Evolutionary conservation across 2,888 invertebrate species (phyloP).

Genomic region (Ferrisia virgata): DNA sequence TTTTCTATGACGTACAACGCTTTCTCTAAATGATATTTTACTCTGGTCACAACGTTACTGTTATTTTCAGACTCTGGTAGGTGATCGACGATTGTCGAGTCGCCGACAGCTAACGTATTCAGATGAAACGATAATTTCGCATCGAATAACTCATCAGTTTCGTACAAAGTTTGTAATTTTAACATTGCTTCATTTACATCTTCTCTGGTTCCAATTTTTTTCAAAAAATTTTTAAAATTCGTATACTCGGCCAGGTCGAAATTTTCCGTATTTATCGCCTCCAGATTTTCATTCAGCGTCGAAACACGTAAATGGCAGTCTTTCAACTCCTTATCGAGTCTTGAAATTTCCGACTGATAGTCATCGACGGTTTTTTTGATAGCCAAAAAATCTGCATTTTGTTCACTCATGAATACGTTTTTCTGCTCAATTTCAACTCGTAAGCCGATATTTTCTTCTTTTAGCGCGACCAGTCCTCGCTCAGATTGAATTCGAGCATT

Average conservation of each 20-base stretch:
- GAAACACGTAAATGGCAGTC: constrained; percentile 24
- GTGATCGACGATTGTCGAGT: neutral
- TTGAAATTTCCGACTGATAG: neutral
- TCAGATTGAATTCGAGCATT: neutral
- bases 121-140: neutral
- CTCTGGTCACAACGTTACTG: neutral
- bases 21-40: constrained; percentile 32
- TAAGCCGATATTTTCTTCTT: neutral
- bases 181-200: neutral
- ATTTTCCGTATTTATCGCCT: constrained; percentile 24
- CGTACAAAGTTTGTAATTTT: constrained; percentile 1
- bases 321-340: constrained; percentile 1
- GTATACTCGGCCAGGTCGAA: constrained; percentile 15
- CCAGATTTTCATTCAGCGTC: constrained; percentile 13
- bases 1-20: constrained; percentile 15
- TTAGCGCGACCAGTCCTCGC: neutral
- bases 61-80: neutral
- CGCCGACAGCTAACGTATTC: neutral
- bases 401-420: neutral
- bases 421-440: neutral
- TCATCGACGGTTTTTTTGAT: constrained; percentile 3
- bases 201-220: neutral
- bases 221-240: neutral
- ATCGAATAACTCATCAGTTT: constrained; percentile 30
- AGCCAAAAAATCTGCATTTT: neutral